phyloP scores from a whole-genome alignment of 2,113 vertebrate genomes.

The Chamaea fasciata region DNA sequence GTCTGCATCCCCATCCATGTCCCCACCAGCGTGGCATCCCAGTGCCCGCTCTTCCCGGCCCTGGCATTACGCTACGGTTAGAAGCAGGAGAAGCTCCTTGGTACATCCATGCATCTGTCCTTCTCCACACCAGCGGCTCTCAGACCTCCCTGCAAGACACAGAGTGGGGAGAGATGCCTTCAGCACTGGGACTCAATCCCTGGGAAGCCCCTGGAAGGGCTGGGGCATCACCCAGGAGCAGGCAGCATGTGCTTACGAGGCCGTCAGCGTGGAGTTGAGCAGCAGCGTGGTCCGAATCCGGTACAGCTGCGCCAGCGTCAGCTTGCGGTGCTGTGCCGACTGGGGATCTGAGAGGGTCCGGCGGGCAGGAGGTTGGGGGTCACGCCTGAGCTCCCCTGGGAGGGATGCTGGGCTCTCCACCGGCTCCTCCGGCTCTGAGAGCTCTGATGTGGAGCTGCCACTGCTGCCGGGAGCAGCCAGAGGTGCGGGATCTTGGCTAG shows the following conservation, averaged over 20 bases:
- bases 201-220: neutral
- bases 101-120: neutral
- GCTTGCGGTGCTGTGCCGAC: slow-evolving; percentile 83
- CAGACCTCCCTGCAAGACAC: slow-evolving; percentile 60
- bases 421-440: slow-evolving; percentile 7
- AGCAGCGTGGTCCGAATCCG: slow-evolving; percentile 89
- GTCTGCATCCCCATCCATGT: neutral
- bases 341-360: slow-evolving; percentile 61
- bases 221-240: neutral
- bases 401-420: neutral
- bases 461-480: neutral
- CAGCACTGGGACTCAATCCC: rapidly evolving
- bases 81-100: neutral
- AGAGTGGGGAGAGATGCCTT: neutral
- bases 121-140: neutral
- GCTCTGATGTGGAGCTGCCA: slow-evolving; percentile 42
- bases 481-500: neutral
- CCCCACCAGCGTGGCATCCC: neutral
- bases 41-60: neutral
- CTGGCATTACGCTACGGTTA: neutral
- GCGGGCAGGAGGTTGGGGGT: neutral
- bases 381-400: neutral
- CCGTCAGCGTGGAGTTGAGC: slow-evolving; percentile 94
- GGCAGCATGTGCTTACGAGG: slow-evolving; percentile 80
- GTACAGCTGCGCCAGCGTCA: slow-evolving; percentile 89